Base-by-base conservation (phyloP, 64 coral and sea anemone genomes). In the Stichodactyla helianthus region DNA sequence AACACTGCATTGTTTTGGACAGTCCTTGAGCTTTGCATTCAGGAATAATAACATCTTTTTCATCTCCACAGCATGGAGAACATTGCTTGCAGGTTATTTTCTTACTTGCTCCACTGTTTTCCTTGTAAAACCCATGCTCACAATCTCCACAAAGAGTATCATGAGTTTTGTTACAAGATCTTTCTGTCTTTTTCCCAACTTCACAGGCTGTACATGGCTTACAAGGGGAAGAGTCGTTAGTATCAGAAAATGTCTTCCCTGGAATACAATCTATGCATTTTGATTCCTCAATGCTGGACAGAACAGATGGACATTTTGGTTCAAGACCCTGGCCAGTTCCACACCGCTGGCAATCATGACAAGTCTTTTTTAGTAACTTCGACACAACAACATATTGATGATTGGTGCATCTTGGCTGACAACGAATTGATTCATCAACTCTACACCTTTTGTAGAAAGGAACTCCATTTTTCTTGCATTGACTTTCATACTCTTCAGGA, bases 131-230 rank as follows among this genome's bases (percentile, higher is more conserved):
- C 0, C 90, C 90, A 61, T 71, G 78, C 6, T 54, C 17, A 58
- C 90, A 91, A 35, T 76, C 25, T 23, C 90, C 85, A 82, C 90
- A 91, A 19, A 91, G 74, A 14, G 76, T 91, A 54, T 91, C 90
- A 58, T 83, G 85, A 9, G 90, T 91, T 63, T 26, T 25, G 53
- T 83, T 91, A 71, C 90, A 91, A 13, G 59, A 55, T 67, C 16
- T 81, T 51, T 86, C 57, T 26, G 70, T 74, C 80, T 59, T 83
- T 54, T 91, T 82, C 23, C 90, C 90, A 83, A 76, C 18, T 31
- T 63, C 61, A 87, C 90, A 91, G 52, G 5, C 52, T 61, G 85
- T 65, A n/a, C 90, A 91, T 4, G 74, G 10, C 11, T 70, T 87
- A 54, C 90, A 91, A 31, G 84, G 18, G 60, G 59, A 53, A 25